phyloP scores from a whole-genome alignment of 1,140 invertebrate species.

The Heliconius congener region DNA sequence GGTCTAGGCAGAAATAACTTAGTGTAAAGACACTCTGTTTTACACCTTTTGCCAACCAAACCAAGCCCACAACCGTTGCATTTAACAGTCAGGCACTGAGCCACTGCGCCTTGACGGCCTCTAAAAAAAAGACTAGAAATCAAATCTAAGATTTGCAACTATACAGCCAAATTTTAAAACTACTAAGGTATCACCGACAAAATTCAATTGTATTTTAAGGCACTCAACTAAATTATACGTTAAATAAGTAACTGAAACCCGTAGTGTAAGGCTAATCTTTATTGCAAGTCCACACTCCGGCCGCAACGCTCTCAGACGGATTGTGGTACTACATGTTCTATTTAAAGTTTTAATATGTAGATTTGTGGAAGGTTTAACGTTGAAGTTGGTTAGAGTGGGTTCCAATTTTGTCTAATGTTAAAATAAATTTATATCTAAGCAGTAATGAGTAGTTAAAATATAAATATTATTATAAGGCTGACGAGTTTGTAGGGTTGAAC shows the following conservation, averaged over 20 bases:
- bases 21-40: too few relatives aligned
- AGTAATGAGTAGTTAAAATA: too few relatives aligned
- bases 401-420: too few relatives aligned
- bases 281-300: conserved; percentile 27
- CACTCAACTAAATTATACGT: background rate
- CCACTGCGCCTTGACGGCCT: background rate
- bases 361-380: background rate
- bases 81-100: background rate
- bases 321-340: conserved; percentile 26
- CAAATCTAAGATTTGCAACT: background rate
- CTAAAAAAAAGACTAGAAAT: background rate
- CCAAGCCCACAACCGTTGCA: background rate
- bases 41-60: too few relatives aligned
- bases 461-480: too few relatives aligned
- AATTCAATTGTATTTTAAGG: background rate
- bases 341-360: conserved; percentile 17
- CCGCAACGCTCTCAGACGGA: conserved; percentile 28
- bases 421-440: too few relatives aligned
- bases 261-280: conserved; percentile 30
- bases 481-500: too few relatives aligned
- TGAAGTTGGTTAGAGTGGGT: too few relatives aligned
- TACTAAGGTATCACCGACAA: background rate
- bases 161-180: background rate
- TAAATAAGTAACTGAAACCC: conserved; percentile 15
- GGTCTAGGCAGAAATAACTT: too few relatives aligned